These are phyloP conservation scores for Toxostoma redivivum DNA, from an alignment of 2,113 vertebrate species.

Conservation along the genomic window DNA sequence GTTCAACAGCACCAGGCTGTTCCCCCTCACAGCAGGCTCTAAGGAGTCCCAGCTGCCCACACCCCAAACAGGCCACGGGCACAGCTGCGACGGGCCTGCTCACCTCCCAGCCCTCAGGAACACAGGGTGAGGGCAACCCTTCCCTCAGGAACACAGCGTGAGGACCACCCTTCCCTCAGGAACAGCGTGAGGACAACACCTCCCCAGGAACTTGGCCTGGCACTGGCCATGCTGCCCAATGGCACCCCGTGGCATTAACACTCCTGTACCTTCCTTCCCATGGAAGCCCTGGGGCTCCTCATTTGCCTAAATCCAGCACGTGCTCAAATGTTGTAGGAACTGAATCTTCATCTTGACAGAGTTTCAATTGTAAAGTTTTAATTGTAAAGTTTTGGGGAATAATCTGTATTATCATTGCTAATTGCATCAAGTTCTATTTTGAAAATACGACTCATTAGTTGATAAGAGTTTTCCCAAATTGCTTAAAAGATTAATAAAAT, in stretches of 20 bases:
- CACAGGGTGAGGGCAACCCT: fast-evolving
- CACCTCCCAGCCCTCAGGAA: fast-evolving
- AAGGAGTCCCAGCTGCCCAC: fast-evolving
- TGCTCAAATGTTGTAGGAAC: neutral
- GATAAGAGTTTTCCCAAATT: constrained; percentile 36
- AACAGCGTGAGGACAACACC: fast-evolving
- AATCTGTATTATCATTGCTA: neutral
- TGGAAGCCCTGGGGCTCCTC: neutral
- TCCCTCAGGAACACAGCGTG: fast-evolving
- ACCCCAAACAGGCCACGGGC: neutral
- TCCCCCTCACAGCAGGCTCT: fast-evolving
- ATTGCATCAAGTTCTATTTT: neutral
- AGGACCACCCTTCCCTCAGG: too few species aligned
- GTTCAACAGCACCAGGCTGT: neutral
- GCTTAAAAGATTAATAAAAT: constrained; percentile 44
- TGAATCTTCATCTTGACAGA: neutral
- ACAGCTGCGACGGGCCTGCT: fast-evolving
- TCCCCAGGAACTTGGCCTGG: fast-evolving
- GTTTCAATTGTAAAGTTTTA: neutral
- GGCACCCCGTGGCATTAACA: neutral
- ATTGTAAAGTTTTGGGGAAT: neutral
- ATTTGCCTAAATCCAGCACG: fast-evolving
- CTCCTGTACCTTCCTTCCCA: neutral
- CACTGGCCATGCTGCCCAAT: fast-evolving
- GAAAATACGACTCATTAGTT: neutral